Evolutionary conservation across 2,888 invertebrate genomes (phyloP).

Genomic region (Drosophila gaucha): DNA sequence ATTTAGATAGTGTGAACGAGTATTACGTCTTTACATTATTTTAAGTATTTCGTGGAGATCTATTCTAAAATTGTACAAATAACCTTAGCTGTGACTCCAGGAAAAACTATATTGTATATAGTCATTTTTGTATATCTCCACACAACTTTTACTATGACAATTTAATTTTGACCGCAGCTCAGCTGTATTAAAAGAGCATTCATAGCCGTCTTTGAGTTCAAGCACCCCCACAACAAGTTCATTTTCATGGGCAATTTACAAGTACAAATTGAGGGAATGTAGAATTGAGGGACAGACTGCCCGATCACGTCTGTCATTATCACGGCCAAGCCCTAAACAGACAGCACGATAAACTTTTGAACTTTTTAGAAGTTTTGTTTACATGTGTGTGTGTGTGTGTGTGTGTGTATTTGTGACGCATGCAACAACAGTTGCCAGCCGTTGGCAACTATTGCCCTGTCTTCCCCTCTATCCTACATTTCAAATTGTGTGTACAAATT

Average conservation of each 20-base stretch:
- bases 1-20: no score
- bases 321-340: constrained; percentile 69
- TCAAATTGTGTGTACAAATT: constrained; percentile 68
- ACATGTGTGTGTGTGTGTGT: constrained; percentile 2
- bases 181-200: constrained; percentile 1
- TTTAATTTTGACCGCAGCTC: neutral
- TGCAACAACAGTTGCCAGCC: constrained; percentile 41
- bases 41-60: no score
- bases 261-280: constrained; percentile 58
- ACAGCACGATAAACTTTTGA: constrained; percentile 74
- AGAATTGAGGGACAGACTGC: constrained; percentile 2
- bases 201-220: constrained; percentile 36
- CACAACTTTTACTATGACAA: neutral
- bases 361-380: constrained; percentile 57
- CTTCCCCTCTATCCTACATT: constrained; percentile 1
- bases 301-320: constrained; percentile 59
- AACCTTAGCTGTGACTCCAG: no score
- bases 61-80: no score
- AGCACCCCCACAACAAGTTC: constrained; percentile 31
- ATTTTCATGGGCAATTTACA: constrained; percentile 65
- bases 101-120: no score
- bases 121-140: no score
- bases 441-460: constrained; percentile 39
- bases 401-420: constrained; percentile 44
- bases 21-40: no score